Percentiles rank a stretch among this genome's conserved stretches.
Conservation (phyloP, 2,888 invertebrate genomes). For the Fragum sueziense region DNA sequence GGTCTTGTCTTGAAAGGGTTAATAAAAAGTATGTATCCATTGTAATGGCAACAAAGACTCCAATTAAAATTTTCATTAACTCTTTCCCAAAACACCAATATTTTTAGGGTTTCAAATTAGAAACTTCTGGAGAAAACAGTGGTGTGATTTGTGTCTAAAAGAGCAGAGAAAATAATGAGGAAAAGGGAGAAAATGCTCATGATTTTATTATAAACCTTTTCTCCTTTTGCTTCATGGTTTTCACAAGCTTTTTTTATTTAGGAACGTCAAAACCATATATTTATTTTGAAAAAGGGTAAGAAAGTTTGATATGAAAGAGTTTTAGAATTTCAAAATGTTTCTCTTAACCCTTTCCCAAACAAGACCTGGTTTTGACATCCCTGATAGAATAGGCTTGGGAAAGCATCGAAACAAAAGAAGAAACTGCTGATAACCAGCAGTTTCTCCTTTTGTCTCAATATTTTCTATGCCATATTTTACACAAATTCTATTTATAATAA, state of each 20-base stretch:
- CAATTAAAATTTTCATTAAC: not conserved
- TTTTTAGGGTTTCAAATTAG: not conserved
- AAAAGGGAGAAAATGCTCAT: not conserved
- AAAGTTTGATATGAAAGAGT: not conserved
- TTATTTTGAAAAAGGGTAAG: not conserved
- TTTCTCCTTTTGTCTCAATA: not conserved
- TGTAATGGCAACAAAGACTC: not conserved
- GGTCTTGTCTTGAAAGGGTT: not conserved
- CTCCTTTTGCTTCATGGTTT: not conserved
- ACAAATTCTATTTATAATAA: too few species aligned
- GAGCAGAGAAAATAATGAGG: not conserved
- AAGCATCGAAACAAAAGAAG: too few species aligned
- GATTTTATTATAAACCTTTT: not conserved
- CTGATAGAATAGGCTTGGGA: too few species aligned
- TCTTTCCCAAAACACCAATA: not conserved
- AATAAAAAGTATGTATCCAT: not conserved
- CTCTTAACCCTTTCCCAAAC: too few species aligned
- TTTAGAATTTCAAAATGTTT: not conserved
- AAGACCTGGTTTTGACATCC: too few species aligned
- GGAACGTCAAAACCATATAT: not conserved
- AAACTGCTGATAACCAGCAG: too few species aligned
- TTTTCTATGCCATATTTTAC: not conserved
- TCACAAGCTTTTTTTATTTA: not conserved
- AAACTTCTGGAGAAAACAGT: not conserved
- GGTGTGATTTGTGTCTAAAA: not conserved